Evolutionary conservation across 2,797 vertebrate genomes (phyloP).

Genomic region (Valencia hispanica): DNA sequence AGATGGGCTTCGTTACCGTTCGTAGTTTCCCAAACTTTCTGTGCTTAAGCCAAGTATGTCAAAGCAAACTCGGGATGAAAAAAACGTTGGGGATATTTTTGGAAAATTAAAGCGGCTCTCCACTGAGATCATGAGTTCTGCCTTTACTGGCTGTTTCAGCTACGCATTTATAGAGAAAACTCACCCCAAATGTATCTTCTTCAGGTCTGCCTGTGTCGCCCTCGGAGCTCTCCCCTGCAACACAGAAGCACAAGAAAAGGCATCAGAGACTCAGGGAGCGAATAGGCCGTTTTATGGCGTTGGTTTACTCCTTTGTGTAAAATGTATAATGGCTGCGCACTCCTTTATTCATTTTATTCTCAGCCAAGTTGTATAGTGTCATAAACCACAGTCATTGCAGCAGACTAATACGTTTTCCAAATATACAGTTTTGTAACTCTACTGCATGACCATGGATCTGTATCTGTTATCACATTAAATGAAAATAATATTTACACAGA

Average conservation of each 20-base stretch:
- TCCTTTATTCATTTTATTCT: constrained; percentile 9
- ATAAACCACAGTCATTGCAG: background rate
- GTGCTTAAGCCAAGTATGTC: background rate
- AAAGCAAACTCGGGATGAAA: background rate
- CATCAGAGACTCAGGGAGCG: constrained; percentile 26
- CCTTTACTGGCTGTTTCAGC: constrained; percentile 48
- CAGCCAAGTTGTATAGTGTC: background rate
- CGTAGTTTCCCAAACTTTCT: background rate
- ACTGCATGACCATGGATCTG: constrained; percentile 15
- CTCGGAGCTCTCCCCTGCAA: constrained; percentile 78
- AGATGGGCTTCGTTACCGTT: background rate
- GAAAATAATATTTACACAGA: constrained; percentile 15
- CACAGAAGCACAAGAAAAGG: constrained; percentile 41
- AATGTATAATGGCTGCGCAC: constrained; percentile 10
- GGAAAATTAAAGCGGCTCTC: background rate
- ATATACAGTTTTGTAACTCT: background rate
- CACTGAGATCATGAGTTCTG: constrained; percentile 20
- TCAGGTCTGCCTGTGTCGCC: constrained; percentile 90
- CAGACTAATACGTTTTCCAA: background rate
- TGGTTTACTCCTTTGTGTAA: constrained; percentile 16
- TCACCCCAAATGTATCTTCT: constrained; percentile 97
- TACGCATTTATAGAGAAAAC: constrained; percentile 62
- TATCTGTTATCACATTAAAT: constrained; percentile 29
- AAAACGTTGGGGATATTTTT: background rate
- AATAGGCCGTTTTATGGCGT: constrained; percentile 18